Conservation (phyloP, 2,888 invertebrate species). For the Drosophila buzzatii region DNA sequence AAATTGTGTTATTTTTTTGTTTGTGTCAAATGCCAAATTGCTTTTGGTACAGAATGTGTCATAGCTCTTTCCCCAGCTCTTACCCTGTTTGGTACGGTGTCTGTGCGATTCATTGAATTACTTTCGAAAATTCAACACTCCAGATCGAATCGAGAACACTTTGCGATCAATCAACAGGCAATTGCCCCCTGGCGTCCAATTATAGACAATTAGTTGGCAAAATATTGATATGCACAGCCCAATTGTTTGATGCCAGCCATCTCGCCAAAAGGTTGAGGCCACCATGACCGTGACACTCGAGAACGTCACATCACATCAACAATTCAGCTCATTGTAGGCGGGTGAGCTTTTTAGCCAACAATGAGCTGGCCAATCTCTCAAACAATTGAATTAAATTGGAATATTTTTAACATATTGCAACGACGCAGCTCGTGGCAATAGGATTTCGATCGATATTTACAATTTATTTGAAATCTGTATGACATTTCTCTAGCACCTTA, state of each 20-base stretch:
- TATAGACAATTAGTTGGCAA: slow-evolving; percentile 75
- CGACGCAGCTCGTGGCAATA: slow-evolving; percentile 31
- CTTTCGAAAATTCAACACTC: slow-evolving; percentile 47
- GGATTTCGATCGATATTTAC: slow-evolving; percentile 28
- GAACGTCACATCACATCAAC: slow-evolving; percentile 30
- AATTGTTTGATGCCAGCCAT: slow-evolving; percentile 33
- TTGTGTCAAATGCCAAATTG: background rate
- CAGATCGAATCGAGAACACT: slow-evolving; percentile 56
- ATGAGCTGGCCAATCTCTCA: slow-evolving; percentile 46
- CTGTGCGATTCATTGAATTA: slow-evolving; percentile 19
- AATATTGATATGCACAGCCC: slow-evolving; percentile 54
- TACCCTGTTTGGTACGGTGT: slow-evolving; percentile 22
- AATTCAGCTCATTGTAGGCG: slow-evolving; percentile 45
- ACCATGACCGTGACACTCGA: slow-evolving; percentile 63
- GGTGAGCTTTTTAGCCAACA: slow-evolving; percentile 50
- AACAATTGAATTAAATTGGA: slow-evolving; percentile 61
- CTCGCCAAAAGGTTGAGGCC: slow-evolving; percentile 54
- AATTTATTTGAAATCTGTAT: slow-evolving; percentile 46
- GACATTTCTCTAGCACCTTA: background rate
- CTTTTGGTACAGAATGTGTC: background rate
- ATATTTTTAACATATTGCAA: slow-evolving; percentile 50
- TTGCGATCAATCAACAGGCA: slow-evolving; percentile 62
- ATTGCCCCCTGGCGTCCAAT: slow-evolving; percentile 62
- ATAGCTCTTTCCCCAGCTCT: slow-evolving; percentile 13
- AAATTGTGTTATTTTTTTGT: background rate